Conservation (phyloP, 2,113 vertebrate species). For the Ictidomys tridecemlineatus region DNA sequence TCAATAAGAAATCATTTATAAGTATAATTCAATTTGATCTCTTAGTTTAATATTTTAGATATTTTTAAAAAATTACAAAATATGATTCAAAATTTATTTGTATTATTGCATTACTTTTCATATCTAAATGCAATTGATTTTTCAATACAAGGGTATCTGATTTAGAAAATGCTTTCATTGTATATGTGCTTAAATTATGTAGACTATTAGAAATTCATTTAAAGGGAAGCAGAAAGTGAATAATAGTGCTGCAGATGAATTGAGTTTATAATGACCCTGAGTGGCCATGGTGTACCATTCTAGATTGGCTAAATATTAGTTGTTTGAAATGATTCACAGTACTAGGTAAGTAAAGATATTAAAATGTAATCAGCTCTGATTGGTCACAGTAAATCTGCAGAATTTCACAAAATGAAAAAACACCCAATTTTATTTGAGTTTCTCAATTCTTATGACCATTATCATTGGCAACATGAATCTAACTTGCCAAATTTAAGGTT, state of each 20-base stretch:
- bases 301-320: not conserved
- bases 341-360: not conserved
- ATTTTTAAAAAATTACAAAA: not conserved
- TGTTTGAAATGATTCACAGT: not conserved
- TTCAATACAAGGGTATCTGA: not conserved
- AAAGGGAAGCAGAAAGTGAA: not conserved
- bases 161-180: not conserved
- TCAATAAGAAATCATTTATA: not conserved
- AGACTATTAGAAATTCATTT: not conserved
- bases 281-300: not conserved
- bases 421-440: not conserved
- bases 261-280: not conserved
- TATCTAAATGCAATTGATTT: not conserved
- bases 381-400: not conserved
- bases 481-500: not conserved
- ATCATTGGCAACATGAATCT: not conserved
- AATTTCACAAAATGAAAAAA: not conserved
- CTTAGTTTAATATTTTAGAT: not conserved
- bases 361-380: not conserved
- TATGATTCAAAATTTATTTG: not conserved
- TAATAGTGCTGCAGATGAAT: not conserved
- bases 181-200: not conserved
- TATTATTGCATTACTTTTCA: not conserved
- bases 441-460: not conserved
- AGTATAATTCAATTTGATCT: not conserved